Evolutionary conservation across 2,113 vertebrate species (phyloP), one percentile per base, ranked within the genome.

Genomic region (Labeo rohita): DNA sequence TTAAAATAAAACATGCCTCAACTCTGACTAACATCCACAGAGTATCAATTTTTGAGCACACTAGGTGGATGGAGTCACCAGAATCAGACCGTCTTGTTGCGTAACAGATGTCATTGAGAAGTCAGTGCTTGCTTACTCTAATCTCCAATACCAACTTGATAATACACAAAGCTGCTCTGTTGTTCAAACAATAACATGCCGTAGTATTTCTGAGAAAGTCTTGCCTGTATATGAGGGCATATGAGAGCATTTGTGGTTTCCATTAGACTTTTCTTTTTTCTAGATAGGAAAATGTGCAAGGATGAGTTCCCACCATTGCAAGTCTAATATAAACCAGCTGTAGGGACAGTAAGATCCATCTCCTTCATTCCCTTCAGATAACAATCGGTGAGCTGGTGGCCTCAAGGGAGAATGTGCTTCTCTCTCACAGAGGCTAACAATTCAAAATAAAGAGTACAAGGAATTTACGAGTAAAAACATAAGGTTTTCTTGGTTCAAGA

Each of bases 241-340:
- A 8, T 70, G 36, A 70, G 68, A 70, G 3, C 36, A 43, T 7
- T 66, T 66, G 28, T 61, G 63, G 3, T 43, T 36, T 70, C 66
- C 21, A 49, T 23, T 5, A 49, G 2, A 23, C 12, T 8, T 47
- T 9, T 49, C 28, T 59, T 70, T 12, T 8, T 56, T 52, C 2
- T 0, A 28, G 61, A 78, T 63, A 65, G 77, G 80, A 91, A 90
- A 86, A 65, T 90, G 73, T 80, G 81, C 77, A 56, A 80, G 84
- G 18, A 77, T 78, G 87, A 81, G 84, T 91, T 86, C 90, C 83
- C 89, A 84, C 84, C 84, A 80, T 81, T 80, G 79, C n/a, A 70
- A 52, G 65, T 88, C 89, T 73, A 91, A 90, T 84, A 87, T 87
- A 92, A 91, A 79, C 89, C 90, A 90, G 86, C 91, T 92, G 92